Conservation (phyloP, 2,113 vertebrate species). For the Struthidea cinerea region DNA sequence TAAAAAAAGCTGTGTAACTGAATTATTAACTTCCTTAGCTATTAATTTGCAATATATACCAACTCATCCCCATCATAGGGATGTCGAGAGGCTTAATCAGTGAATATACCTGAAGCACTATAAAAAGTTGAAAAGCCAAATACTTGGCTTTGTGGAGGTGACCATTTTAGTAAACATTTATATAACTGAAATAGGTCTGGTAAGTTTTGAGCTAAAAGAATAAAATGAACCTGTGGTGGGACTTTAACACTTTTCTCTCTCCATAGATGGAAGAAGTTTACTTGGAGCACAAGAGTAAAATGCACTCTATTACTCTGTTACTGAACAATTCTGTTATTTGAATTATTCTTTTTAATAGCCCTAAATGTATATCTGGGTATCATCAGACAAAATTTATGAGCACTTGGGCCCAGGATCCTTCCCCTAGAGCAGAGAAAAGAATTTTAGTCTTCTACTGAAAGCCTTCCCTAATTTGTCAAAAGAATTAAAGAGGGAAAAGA, state of each 20-base stretch:
- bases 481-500: neutral
- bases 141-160: neutral
- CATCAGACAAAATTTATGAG: neutral
- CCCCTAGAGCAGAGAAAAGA: neutral
- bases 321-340: neutral
- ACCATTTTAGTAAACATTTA: neutral
- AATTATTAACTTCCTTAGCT: slow-evolving; percentile 30
- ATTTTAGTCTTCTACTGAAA: neutral
- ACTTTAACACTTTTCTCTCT: neutral
- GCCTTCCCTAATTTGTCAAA: neutral
- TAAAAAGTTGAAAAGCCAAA: neutral
- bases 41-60: neutral
- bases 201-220: neutral
- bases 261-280: neutral
- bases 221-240: neutral
- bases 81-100: neutral
- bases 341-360: neutral
- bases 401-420: neutral
- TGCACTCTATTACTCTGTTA: neutral
- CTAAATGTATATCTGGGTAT: neutral
- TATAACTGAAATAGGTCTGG: neutral
- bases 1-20: neutral
- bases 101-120: neutral
- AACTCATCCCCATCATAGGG: neutral
- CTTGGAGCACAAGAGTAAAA: neutral